Evolutionary conservation across 2,797 vertebrate genomes (phyloP).

Genomic region (Chaunax sp.): DNA sequence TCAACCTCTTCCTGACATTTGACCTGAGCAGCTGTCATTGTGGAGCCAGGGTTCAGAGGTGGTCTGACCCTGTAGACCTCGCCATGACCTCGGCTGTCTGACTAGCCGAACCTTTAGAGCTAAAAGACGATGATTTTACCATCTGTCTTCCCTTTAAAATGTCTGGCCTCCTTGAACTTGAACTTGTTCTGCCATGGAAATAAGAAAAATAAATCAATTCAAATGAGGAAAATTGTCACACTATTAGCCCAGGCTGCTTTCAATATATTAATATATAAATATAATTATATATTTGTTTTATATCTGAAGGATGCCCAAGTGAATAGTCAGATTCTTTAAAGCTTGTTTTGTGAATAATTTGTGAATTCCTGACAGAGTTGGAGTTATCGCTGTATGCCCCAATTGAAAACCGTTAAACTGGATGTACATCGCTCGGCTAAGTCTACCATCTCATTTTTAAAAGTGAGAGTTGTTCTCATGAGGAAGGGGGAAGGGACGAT

Average conservation of each 20-base stretch:
- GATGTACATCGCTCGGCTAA: conserved; percentile 25
- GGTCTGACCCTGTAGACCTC: conserved; percentile 64
- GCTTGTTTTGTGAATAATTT: conserved; percentile 26
- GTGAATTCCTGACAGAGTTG: neutral
- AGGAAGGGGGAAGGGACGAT: conserved; percentile 63
- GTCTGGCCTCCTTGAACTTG: conserved; percentile 80
- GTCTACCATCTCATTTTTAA: conserved; percentile 48
- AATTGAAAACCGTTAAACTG: conserved; percentile 32
- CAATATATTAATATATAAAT: no score
- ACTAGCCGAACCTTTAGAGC: conserved; percentile 68
- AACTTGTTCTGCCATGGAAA: conserved; percentile 68
- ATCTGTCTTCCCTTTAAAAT: conserved; percentile 72
- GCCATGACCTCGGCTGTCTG: conserved; percentile 74
- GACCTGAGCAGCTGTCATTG: conserved; percentile 77
- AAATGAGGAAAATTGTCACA: conserved; percentile 28
- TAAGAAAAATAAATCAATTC: conserved; percentile 9
- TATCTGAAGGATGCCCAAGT: conserved; percentile 31
- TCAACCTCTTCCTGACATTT: conserved; percentile 66
- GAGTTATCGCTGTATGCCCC: neutral
- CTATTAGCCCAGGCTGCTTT: conserved; percentile 21
- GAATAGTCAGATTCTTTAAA: neutral
- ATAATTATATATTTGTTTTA: conserved; percentile 10
- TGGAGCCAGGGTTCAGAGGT: conserved; percentile 69
- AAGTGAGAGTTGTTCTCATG: conserved; percentile 72
- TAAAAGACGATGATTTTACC: conserved; percentile 75